Percentiles rank a stretch among this genome's conserved stretches.
These are phyloP conservation scores for Formica selysi DNA, from an alignment of 1,140 invertebrate genomes.

Conservation along the genomic window DNA sequence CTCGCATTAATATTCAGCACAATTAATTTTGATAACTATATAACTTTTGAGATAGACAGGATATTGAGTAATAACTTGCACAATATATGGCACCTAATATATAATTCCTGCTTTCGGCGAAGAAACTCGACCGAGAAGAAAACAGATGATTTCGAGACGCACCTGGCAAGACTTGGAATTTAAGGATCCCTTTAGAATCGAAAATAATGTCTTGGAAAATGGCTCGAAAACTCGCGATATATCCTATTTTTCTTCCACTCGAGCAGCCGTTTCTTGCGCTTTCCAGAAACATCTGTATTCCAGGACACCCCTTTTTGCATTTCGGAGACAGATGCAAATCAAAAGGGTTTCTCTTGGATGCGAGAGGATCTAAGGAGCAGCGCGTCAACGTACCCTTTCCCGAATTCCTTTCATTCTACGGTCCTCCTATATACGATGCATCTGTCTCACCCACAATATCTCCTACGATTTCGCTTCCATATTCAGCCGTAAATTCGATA, in stretches of 20 bases:
- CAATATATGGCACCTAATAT: background rate
- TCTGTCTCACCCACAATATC: constrained; percentile 75
- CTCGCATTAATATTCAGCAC: background rate
- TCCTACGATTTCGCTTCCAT: constrained; percentile 69
- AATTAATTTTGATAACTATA: background rate
- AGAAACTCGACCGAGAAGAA: constrained; percentile 48
- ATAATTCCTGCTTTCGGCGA: constrained; percentile 19
- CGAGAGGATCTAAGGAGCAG: constrained; percentile 72
- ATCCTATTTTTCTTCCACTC: constrained; percentile 80
- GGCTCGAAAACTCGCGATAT: constrained; percentile 60
- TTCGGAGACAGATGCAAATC: constrained; percentile 81
- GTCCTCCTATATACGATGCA: constrained; percentile 66
- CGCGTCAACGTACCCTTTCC: constrained; percentile 69
- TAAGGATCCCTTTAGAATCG: constrained; percentile 32
- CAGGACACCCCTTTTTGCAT: constrained; percentile 78
- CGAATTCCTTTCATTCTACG: constrained; percentile 70
- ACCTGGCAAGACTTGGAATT: constrained; percentile 76
- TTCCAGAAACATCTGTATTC: constrained; percentile 81
- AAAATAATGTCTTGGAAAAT: constrained; percentile 67
- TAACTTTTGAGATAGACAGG: background rate
- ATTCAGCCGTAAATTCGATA: constrained; percentile 70
- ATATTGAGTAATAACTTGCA: constrained; percentile 15
- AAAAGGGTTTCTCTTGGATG: constrained; percentile 79
- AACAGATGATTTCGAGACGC: constrained; percentile 79
- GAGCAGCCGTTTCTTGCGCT: constrained; percentile 68